Percentiles rank a stretch among this genome's conserved stretches.
Conservation (phyloP, 2,888 invertebrate genomes). For the Melinaea menophilus region DNA sequence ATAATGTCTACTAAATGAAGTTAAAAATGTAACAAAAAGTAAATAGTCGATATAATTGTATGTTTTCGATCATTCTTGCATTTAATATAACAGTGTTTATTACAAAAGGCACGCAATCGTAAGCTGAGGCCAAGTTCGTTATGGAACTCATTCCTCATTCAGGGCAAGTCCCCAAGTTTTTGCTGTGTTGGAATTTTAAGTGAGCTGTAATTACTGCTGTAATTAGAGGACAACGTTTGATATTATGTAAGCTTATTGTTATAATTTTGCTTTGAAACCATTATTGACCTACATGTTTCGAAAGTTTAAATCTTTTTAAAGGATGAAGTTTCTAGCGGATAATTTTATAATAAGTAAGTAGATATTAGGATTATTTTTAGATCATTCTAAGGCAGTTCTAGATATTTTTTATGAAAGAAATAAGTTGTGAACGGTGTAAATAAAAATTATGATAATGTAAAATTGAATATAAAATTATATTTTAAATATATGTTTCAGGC, state of each 20-base stretch:
- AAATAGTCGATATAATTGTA: background rate
- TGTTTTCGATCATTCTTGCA: background rate
- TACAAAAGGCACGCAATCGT: background rate
- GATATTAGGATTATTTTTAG: no score
- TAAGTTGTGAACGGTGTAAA: no score
- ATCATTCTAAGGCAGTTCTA: no score
- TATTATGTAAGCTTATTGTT: background rate
- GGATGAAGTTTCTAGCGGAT: no score
- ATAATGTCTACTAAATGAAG: background rate
- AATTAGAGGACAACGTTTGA: background rate
- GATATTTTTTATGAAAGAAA: no score
- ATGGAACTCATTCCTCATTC: background rate
- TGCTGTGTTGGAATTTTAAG: background rate
- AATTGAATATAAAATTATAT: no score
- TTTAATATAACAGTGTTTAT: background rate
- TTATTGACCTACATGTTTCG: no score
- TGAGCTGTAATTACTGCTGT: background rate
- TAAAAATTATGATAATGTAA: no score
- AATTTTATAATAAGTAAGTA: no score
- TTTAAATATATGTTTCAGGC: no score
- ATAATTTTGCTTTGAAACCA: background rate
- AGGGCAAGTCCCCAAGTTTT: background rate
- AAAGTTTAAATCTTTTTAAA: no score
- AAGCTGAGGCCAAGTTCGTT: background rate
- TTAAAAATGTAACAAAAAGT: no score